Evolutionary conservation across 2,113 vertebrate species (phyloP).

Genomic region (Probosciger aterrimus): DNA sequence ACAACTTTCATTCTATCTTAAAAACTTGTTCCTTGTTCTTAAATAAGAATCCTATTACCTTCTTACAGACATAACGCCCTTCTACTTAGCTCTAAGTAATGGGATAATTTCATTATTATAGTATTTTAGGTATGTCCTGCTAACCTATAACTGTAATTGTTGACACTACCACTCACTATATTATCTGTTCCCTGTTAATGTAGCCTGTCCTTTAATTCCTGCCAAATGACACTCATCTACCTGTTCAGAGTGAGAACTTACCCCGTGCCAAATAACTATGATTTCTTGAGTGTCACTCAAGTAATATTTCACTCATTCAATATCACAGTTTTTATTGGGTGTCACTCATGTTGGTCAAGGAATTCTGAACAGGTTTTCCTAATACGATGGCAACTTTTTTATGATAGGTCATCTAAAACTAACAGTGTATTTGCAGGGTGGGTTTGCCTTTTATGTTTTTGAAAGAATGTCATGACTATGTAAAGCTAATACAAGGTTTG

Average conservation of each 20-base stretch:
- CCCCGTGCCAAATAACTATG: background rate
- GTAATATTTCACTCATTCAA: background rate
- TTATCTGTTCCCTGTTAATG: background rate
- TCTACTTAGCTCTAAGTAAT: background rate
- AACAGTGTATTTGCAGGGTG: background rate
- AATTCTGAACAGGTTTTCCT: background rate
- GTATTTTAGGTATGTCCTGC: background rate
- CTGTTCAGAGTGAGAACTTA: background rate
- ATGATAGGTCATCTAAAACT: background rate
- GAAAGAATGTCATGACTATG: background rate
- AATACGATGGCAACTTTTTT: background rate
- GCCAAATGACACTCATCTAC: background rate
- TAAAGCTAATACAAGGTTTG: background rate
- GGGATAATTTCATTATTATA: background rate
- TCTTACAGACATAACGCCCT: background rate
- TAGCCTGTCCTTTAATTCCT: background rate
- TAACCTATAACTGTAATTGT: background rate
- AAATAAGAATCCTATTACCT: background rate
- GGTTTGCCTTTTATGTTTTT: background rate
- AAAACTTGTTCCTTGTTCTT: background rate
- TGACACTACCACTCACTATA: background rate
- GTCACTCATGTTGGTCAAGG: background rate
- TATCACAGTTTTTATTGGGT: background rate
- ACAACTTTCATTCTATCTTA: background rate
- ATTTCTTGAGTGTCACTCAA: background rate